phyloP scores from a whole-genome alignment of 1,140 invertebrate species.

The Bombus waltoni region DNA sequence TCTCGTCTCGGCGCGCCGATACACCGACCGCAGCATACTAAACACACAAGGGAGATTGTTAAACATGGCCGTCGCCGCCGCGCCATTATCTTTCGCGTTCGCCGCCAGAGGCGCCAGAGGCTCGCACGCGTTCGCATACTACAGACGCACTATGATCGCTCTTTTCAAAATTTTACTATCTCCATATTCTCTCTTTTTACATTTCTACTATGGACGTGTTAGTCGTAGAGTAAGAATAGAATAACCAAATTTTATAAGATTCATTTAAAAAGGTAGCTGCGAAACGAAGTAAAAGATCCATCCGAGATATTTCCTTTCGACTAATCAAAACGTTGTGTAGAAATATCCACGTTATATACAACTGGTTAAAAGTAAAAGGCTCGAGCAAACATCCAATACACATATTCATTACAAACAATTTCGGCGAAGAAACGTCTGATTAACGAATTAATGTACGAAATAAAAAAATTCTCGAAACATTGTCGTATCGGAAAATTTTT shows the following conservation, averaged over 20 bases:
- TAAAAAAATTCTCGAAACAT: neutral
- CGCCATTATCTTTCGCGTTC: conserved; percentile 32
- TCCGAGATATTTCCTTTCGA: too few species aligned
- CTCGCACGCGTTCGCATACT: too few species aligned
- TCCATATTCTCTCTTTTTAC: too few species aligned
- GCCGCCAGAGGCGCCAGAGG: conserved; percentile 58
- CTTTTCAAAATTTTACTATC: conserved; percentile 5
- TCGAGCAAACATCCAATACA: neutral
- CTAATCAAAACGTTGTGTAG: too few species aligned
- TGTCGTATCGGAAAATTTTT: neutral
- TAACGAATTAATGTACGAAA: neutral
- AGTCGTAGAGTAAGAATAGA: too few species aligned
- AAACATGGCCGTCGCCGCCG: conserved; percentile 71
- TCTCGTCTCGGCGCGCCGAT: conserved; percentile 65
- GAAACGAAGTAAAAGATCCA: too few species aligned
- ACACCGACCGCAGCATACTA: conserved; percentile 73
- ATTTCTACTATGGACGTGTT: neutral
- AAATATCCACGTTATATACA: neutral
- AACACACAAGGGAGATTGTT: conserved; percentile 72
- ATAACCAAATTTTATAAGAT: too few species aligned
- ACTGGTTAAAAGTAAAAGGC: neutral
- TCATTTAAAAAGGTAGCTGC: too few species aligned
- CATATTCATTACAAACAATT: neutral
- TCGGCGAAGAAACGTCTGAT: neutral
- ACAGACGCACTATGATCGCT: too few species aligned